A percentile compares a stretch with the other conserved stretches of the same genome.
phyloP scores from a whole-genome alignment of 2,888 invertebrate genomes.

The Caenorhabditis imperialis region DNA sequence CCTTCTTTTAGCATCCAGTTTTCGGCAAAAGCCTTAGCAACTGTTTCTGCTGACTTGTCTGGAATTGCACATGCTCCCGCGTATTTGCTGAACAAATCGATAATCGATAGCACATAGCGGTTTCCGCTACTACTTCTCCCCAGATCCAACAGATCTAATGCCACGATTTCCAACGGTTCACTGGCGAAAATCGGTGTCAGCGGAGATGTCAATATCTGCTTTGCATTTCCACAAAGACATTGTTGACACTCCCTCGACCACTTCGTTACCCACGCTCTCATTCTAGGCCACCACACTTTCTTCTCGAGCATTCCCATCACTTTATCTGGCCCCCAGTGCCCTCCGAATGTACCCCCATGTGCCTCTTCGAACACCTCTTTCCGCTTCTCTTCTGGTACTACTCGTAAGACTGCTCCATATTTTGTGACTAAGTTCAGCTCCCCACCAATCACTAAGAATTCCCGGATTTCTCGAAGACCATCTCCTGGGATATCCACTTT shows the following conservation, averaged over 20 bases:
- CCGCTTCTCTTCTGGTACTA: constrained; percentile 29
- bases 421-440: background rate
- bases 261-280: constrained; percentile 29
- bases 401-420: background rate
- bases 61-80: constrained; percentile 29
- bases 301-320: constrained; percentile 7
- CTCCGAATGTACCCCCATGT: constrained; percentile 16
- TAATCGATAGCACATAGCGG: constrained; percentile 34
- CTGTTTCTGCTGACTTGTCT: constrained; percentile 44
- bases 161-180: constrained; percentile 44
- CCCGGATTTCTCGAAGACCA: background rate
- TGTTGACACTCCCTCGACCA: constrained; percentile 27
- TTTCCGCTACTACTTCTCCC: constrained; percentile 19
- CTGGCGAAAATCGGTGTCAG: constrained; percentile 18
- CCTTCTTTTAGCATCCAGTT: constrained; percentile 42
- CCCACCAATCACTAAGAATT: background rate
- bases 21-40: constrained; percentile 27
- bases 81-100: constrained; percentile 49
- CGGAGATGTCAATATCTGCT: constrained; percentile 19
- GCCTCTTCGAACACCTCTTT: constrained; percentile 23
- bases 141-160: constrained; percentile 40
- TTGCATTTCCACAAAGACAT: constrained; percentile 28
- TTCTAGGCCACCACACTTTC: constrained; percentile 28
- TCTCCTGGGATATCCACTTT: background rate
- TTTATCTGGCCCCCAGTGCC: no score